A percentile compares a stretch with the other conserved stretches of the same genome.
Conservation (phyloP, 2,113 vertebrate species). For the Sapayoa aenigma region DNA sequence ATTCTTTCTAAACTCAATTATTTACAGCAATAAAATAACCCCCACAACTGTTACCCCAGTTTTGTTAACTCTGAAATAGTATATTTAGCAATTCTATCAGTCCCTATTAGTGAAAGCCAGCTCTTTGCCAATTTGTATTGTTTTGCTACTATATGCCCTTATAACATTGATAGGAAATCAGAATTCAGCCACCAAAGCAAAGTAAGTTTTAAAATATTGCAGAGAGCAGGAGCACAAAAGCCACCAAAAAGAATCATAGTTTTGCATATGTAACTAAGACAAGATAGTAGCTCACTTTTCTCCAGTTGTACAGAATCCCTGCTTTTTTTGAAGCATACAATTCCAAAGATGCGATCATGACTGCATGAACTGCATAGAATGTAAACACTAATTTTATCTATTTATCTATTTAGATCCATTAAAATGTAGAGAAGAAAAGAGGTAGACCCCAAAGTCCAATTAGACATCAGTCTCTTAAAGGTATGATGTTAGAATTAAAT, state of each 20-base stretch:
- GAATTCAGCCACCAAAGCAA: neutral
- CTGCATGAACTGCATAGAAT: neutral
- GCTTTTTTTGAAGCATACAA: neutral
- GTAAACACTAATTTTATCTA: neutral
- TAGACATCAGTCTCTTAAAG: neutral
- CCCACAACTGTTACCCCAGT: rapidly evolving
- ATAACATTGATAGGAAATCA: neutral
- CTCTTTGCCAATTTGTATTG: neutral
- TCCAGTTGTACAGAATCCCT: neutral
- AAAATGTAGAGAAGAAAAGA: neutral
- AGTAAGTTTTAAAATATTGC: neutral
- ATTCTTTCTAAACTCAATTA: neutral
- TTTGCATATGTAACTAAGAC: neutral
- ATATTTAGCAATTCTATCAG: neutral
- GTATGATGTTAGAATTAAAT: neutral
- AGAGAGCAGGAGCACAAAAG: neutral
- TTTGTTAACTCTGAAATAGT: neutral
- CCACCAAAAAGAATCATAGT: neutral
- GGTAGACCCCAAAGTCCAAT: neutral
- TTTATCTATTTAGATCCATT: neutral
- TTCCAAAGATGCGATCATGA: neutral
- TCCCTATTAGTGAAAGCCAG: neutral
- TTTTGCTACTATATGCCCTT: neutral
- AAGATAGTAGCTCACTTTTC: neutral
- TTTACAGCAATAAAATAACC: neutral